Conservation (phyloP, 1,140 invertebrate genomes). For the Sitodiplosis mosellana region DNA sequence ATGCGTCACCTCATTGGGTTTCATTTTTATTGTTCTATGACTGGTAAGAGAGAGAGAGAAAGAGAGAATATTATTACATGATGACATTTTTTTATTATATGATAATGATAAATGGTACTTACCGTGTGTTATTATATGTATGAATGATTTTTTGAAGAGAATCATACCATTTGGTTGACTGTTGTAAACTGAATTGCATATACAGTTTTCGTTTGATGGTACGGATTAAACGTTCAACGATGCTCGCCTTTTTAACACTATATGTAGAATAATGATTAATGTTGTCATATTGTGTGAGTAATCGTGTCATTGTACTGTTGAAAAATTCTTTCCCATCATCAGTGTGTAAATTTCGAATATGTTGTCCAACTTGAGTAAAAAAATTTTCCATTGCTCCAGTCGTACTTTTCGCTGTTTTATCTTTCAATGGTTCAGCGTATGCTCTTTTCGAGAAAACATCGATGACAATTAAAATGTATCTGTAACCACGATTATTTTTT, state of each 20-base stretch:
- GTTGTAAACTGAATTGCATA: conserved; percentile 24
- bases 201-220: conserved; percentile 28
- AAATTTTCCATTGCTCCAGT: conserved; percentile 14
- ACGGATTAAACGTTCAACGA: conserved; percentile 28
- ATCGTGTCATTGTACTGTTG: conserved; percentile 11
- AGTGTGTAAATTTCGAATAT: conserved; percentile 18
- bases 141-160: conserved; percentile 18
- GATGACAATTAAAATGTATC: conserved; percentile 28
- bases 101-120: too few relatives aligned
- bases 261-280: conserved; percentile 27
- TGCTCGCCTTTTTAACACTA: conserved; percentile 25
- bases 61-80: too few relatives aligned
- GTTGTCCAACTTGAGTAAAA: conserved; percentile 11
- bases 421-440: conserved; percentile 26
- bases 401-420: conserved; percentile 22
- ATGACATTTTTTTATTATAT: too few relatives aligned
- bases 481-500: conserved; percentile 21
- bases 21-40: conserved; percentile 25
- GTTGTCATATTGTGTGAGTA: conserved; percentile 16
- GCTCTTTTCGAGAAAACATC: conserved; percentile 28
- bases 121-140: conserved; percentile 23
- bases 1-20: conserved; percentile 18
- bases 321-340: conserved; percentile 19
- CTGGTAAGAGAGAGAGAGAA: background rate
- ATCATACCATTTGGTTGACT: conserved; percentile 23